Evolutionary conservation across 2,113 vertebrate species (phyloP).

Genomic region (cattle (Bos taurus)): ARS-UCD2.0 NC_037336.1:23278001-23278500

Average conservation of each 20-base stretch:
- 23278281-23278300: not conserved
- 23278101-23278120: not conserved
- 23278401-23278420: not conserved
- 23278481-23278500: not conserved
- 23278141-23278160: not conserved
- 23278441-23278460: not conserved
- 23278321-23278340: not conserved
- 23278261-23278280: not conserved
- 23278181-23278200: not conserved
- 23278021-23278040: not conserved
- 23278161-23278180: slow-evolving; percentile 35
- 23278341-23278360: not conserved
- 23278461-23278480: not conserved
- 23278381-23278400: not conserved
- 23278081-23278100: not conserved
- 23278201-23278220: not conserved
- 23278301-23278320: not conserved
- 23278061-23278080: not conserved
- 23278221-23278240: slow-evolving; percentile 7
- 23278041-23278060: slow-evolving; percentile 25
- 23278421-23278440: slow-evolving; percentile 19
- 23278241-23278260: not conserved
- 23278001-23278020: slow-evolving; percentile 28
- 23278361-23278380: not conserved
- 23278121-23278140: not conserved